Evolutionary conservation across 2,113 vertebrate species (phyloP).

Genomic region (Hoplias malabaricus): DNA sequence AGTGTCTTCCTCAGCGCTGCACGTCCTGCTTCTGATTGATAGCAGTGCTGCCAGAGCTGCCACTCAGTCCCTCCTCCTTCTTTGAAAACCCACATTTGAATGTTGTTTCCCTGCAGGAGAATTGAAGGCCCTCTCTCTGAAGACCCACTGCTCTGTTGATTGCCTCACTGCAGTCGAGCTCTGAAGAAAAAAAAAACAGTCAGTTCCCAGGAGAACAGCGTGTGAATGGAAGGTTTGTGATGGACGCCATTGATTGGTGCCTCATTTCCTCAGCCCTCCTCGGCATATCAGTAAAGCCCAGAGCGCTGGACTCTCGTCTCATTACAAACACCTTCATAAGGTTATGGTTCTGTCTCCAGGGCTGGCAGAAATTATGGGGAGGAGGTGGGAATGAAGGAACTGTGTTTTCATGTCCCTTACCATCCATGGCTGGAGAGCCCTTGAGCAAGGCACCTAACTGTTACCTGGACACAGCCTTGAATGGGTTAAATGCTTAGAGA

Average conservation of each 20-base stretch:
- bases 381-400: no score
- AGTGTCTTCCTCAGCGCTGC: no score
- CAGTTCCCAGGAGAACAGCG: slow-evolving; percentile 13
- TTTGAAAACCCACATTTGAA: neutral
- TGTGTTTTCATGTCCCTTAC: no score
- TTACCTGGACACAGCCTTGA: no score
- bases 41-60: neutral
- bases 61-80: no score
- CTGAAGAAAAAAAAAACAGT: slow-evolving; percentile 4
- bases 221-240: neutral
- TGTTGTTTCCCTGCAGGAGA: neutral
- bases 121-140: neutral
- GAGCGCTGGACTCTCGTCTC: neutral
- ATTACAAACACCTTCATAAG: slow-evolving; percentile 25
- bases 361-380: no score
- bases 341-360: neutral
- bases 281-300: slow-evolving; percentile 33
- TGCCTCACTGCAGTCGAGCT: slow-evolving; percentile 16
- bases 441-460: no score
- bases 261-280: slow-evolving; percentile 17
- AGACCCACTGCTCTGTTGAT: slow-evolving; percentile 35
- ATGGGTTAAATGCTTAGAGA: no score
- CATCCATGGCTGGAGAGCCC: no score
- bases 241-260: slow-evolving; percentile 8
- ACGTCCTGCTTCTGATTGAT: no score